Percentiles rank a stretch among this genome's conserved stretches.
Conservation (phyloP, 1,140 invertebrate species). For the Drosophila sulfurigaster region DNA sequence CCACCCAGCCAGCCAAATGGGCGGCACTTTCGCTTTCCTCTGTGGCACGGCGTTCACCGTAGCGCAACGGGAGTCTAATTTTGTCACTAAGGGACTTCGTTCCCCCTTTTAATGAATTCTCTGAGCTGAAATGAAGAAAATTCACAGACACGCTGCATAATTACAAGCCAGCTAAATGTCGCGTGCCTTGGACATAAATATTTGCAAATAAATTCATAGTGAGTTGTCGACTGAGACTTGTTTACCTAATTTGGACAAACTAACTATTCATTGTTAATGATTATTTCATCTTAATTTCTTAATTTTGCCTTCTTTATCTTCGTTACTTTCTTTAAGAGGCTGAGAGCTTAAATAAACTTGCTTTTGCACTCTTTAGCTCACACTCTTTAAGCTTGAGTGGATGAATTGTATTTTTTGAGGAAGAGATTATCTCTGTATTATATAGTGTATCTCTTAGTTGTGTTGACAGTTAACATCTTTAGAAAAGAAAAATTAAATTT, state of each 20-base stretch:
- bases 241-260: slow-evolving; percentile 37
- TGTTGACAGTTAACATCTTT: too few species aligned
- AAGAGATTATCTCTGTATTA: too few species aligned
- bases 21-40: slow-evolving; percentile 80
- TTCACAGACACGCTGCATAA: slow-evolving; percentile 57
- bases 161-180: slow-evolving; percentile 65
- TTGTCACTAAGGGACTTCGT: slow-evolving; percentile 59
- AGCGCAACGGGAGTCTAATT: slow-evolving; percentile 65
- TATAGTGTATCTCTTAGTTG: too few species aligned
- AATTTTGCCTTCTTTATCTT: slow-evolving; percentile 7
- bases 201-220: slow-evolving; percentile 52
- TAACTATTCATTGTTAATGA: slow-evolving; percentile 65
- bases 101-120: slow-evolving; percentile 57
- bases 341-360: not conserved
- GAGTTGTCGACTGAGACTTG: slow-evolving; percentile 33
- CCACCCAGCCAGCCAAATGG: slow-evolving; percentile 45
- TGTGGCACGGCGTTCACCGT: slow-evolving; percentile 41
- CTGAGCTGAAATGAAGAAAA: slow-evolving; percentile 52
- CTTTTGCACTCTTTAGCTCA: not conserved
- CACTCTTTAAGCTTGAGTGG: too few species aligned
- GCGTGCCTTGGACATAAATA: slow-evolving; percentile 62
- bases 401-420: too few species aligned
- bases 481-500: slow-evolving; percentile 17
- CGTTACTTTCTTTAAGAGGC: slow-evolving; percentile 14
- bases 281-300: slow-evolving; percentile 61